These are phyloP conservation scores for Aulostomus chinensis DNA, from an alignment of 2,797 vertebrate species.

Conservation along the genomic window DNA sequence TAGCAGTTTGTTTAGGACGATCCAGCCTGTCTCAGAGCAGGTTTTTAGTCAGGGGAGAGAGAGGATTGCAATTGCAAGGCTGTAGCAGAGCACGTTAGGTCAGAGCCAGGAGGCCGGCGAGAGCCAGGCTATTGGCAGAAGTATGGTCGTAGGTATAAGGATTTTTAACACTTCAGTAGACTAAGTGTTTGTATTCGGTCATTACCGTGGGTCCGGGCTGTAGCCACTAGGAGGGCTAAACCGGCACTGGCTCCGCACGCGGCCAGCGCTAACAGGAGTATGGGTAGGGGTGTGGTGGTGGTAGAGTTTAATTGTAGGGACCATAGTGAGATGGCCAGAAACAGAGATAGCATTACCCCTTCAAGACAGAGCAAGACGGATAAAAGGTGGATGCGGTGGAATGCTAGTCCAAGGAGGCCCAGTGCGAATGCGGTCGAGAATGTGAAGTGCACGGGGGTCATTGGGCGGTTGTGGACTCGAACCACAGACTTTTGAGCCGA, in stretches of 20 bases:
- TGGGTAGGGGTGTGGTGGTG: rapidly evolving
- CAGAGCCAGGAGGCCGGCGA: not conserved
- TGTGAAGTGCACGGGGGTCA: slow-evolving; percentile 19
- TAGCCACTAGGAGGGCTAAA: slow-evolving; percentile 23
- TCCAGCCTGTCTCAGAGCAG: rapidly evolving
- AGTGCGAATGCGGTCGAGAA: slow-evolving; percentile 14
- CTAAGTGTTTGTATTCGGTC: slow-evolving; percentile 40
- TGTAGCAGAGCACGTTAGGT: rapidly evolving
- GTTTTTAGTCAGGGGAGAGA: not conserved
- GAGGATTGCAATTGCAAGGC: rapidly evolving
- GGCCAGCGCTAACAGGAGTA: slow-evolving; percentile 37
- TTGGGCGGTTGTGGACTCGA: slow-evolving; percentile 14
- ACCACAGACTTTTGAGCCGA: slow-evolving; percentile 57
- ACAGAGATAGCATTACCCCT: slow-evolving; percentile 44
- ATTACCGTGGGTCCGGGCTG: slow-evolving; percentile 21
- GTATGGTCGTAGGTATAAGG: not conserved
- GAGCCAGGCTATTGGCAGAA: not conserved
- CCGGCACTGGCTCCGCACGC: slow-evolving; percentile 55
- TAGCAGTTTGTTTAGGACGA: rapidly evolving
- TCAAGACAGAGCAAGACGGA: slow-evolving; percentile 43
- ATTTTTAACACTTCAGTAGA: slow-evolving; percentile 66
- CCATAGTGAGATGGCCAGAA: slow-evolving; percentile 12
- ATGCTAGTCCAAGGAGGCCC: not conserved
- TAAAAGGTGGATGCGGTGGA: slow-evolving; percentile 32
- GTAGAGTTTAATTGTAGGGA: rapidly evolving